Conservation (phyloP, 2,888 invertebrate species). For the Himalopsyche anomala region DNA sequence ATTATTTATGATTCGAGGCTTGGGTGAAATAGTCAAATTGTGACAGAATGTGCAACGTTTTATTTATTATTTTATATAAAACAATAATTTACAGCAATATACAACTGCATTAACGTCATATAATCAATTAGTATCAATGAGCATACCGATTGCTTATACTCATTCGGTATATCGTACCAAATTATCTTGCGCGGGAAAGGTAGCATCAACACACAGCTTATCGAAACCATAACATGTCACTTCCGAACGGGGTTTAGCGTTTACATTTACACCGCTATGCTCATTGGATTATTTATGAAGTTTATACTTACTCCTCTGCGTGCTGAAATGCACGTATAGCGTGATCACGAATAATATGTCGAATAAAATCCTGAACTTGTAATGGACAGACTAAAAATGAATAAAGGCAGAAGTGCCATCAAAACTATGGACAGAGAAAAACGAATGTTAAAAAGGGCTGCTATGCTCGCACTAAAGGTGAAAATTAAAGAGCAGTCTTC, state of each 20-base stretch:
- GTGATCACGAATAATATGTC: not conserved
- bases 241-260: not conserved
- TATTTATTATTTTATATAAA: slow-evolving; percentile 29
- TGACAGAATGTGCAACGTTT: slow-evolving; percentile 25
- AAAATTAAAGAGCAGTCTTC: not conserved
- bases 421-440: not conserved
- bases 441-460: not conserved
- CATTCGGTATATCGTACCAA: not conserved
- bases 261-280: not conserved
- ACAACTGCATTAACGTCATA: not conserved
- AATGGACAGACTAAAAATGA: too few species aligned
- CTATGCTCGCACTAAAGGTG: not conserved
- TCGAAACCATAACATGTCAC: slow-evolving; percentile 36
- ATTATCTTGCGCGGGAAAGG: slow-evolving; percentile 76
- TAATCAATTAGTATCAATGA: not conserved
- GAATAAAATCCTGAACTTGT: too few species aligned
- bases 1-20: slow-evolving; percentile 17
- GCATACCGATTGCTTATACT: not conserved
- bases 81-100: not conserved
- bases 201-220: slow-evolving; percentile 67
- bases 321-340: not conserved
- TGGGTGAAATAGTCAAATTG: not conserved
- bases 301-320: not conserved
- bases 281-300: not conserved
- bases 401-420: not conserved